Evolutionary conservation across 1,140 invertebrate genomes (phyloP).

Genomic region (Hyles euphorbiae): DNA sequence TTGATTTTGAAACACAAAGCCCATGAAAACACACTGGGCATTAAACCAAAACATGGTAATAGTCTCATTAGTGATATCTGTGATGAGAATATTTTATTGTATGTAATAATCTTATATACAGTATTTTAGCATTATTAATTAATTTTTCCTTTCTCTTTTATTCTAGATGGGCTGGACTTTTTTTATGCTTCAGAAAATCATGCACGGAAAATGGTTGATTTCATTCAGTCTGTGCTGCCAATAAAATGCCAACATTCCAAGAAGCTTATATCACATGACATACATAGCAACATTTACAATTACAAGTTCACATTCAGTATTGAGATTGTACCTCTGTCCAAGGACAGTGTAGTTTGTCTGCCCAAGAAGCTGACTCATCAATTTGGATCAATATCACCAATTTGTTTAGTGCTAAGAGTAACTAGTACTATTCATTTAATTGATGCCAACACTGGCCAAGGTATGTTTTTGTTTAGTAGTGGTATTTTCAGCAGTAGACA

Average conservation of each 20-base stretch:
- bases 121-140: too few relatives aligned
- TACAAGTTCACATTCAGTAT: slow-evolving; percentile 96
- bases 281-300: slow-evolving; percentile 97
- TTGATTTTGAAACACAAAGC: slow-evolving; percentile 96
- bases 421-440: slow-evolving; percentile 94
- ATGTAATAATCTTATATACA: neutral
- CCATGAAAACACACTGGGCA: slow-evolving; percentile 93
- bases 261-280: slow-evolving; percentile 97
- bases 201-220: slow-evolving; percentile 97
- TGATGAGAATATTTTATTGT: slow-evolving; percentile 27
- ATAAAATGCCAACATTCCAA: slow-evolving; percentile 92
- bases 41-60: slow-evolving; percentile 92
- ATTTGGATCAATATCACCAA: slow-evolving; percentile 92
- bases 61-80: too few relatives aligned
- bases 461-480: slow-evolving; percentile 62
- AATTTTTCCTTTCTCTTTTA: too few relatives aligned
- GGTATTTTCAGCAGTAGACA: neutral
- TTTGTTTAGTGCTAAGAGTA: slow-evolving; percentile 93
- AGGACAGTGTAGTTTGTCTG: slow-evolving; percentile 96
- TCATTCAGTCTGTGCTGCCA: slow-evolving; percentile 91
- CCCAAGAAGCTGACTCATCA: slow-evolving; percentile 91
- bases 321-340: slow-evolving; percentile 97
- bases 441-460: slow-evolving; percentile 93
- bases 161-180: slow-evolving; percentile 96
- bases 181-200: slow-evolving; percentile 93